A percentile compares a stretch with the other conserved stretches of the same genome.
These are phyloP conservation scores for Trichopoda pennipes DNA, from an alignment of 2,888 invertebrate genomes.

Conservation along the genomic window DNA sequence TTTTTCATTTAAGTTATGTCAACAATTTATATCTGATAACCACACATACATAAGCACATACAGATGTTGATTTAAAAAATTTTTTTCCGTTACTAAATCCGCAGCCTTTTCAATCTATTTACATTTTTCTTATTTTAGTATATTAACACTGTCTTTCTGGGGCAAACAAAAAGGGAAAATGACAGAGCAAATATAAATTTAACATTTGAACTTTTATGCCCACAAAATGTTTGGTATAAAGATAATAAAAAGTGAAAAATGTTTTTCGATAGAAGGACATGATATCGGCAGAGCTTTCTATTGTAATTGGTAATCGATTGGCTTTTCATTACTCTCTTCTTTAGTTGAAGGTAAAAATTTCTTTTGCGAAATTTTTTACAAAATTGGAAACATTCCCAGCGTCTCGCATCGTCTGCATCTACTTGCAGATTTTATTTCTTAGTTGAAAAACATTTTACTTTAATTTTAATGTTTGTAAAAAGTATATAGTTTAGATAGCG, in stretches of 20 bases:
- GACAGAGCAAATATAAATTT: neutral
- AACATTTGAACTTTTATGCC: constrained; percentile 43
- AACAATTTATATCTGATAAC: too few species aligned
- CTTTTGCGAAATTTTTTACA: neutral
- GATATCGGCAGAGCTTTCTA: constrained; percentile 34
- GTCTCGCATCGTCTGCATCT: too few species aligned
- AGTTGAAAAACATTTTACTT: too few species aligned
- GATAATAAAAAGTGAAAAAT: constrained; percentile 43
- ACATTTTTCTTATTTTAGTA: neutral
- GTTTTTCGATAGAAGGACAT: constrained; percentile 28
- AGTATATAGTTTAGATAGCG: too few species aligned
- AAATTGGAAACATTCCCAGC: too few species aligned
- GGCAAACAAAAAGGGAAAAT: neutral
- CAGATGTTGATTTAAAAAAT: too few species aligned
- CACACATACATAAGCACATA: too few species aligned
- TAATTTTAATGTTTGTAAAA: too few species aligned
- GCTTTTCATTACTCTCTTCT: neutral
- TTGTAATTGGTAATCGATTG: constrained; percentile 24
- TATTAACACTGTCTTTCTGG: neutral
- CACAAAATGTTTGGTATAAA: constrained; percentile 36
- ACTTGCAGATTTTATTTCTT: too few species aligned
- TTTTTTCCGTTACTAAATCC: too few species aligned
- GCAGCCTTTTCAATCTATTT: too few species aligned
- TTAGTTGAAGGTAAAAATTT: neutral
- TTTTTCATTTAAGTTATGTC: too few species aligned